Percentiles rank a stretch among this genome's conserved stretches.
These are phyloP conservation scores for Canis aureus DNA, from an alignment of 2,113 vertebrate species.

Conservation along the genomic window DNA sequence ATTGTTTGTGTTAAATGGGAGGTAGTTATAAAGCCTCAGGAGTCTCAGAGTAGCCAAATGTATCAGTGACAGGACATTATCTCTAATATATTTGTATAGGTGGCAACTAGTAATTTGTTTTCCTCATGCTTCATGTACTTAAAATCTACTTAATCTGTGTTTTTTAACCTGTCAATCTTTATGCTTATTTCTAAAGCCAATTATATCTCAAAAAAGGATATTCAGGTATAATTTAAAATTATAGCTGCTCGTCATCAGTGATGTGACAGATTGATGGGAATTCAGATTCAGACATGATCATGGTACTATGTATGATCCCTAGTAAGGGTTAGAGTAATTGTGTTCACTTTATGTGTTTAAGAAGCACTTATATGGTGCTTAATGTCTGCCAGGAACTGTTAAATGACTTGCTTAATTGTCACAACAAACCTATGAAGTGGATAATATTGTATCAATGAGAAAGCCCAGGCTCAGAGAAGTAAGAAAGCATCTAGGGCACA, in stretches of 20 bases:
- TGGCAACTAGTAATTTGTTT: constrained; percentile 67
- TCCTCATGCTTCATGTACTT: constrained; percentile 61
- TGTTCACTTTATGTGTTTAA: not conserved
- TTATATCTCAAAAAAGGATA: constrained; percentile 44
- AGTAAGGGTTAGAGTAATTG: constrained; percentile 8
- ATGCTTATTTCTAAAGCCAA: constrained; percentile 57
- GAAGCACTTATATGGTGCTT: not conserved
- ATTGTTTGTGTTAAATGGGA: constrained; percentile 70
- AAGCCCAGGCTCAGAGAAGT: not conserved
- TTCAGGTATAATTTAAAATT: constrained; percentile 49
- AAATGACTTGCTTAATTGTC: constrained; percentile 18
- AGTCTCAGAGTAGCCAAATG: constrained; percentile 28
- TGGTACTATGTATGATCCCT: not conserved
- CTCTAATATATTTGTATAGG: constrained; percentile 48
- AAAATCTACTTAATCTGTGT: constrained; percentile 64
- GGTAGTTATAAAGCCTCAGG: constrained; percentile 48
- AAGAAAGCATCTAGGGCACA: not conserved
- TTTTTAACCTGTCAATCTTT: constrained; percentile 68
- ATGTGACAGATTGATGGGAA: not conserved
- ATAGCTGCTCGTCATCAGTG: not conserved
- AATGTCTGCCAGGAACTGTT: constrained; percentile 14
- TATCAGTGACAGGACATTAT: constrained; percentile 58
- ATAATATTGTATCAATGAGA: not conserved
- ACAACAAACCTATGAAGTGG: not conserved
- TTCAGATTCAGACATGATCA: not conserved